Evolutionary conservation across 2,888 invertebrate genomes (phyloP), one percentile per base, ranked within the genome.

Genomic region (Poecilobothrus nobilitatus): DNA sequence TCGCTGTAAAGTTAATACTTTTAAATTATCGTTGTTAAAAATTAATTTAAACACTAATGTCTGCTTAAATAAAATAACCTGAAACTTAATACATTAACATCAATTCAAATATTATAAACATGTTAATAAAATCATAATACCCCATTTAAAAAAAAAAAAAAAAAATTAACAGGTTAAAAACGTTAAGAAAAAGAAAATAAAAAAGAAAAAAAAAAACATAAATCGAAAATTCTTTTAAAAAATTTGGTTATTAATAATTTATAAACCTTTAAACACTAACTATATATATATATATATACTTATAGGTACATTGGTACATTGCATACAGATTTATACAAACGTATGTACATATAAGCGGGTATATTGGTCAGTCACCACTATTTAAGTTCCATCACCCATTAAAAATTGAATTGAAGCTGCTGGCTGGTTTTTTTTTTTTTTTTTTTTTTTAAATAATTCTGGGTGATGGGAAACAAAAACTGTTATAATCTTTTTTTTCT

Each of bases 181-280:
- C 53, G 6, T 53, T 53, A 53, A 53, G 15, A 53, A 53, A 53
- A 53, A 18, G 5, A 12, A 53, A 53, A 53, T 53, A 18, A 53
- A 61, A 27, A 27, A 27, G 5, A 27, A 53, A 18, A 53, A 53
- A 69, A 67, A 69, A 65, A 64, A 67, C 69, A 69, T 69, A 69
- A 69, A 69, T 69, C 67, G 53, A 64, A 63, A 69, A 69, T 69
- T 69, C 69, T 67, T 66, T 61, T 2, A 53, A 53, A 66, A 66
- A 64, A 64, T 69, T 69, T 34, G 67, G 67, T 66, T 69, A 69
- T 69, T 69, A 69, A 69, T 69, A 67, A 67, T 67, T 67, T 67
- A 67, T 67, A 69, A 69, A 53, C 53, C 18, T 53, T 53, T 53
- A 53, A 53, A 53, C 53, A 53, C n/a, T 44, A 44, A 3, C 6